Base-by-base conservation (phyloP, 2,797 vertebrate genomes). In the Synaphobranchus kaupii region DNA sequence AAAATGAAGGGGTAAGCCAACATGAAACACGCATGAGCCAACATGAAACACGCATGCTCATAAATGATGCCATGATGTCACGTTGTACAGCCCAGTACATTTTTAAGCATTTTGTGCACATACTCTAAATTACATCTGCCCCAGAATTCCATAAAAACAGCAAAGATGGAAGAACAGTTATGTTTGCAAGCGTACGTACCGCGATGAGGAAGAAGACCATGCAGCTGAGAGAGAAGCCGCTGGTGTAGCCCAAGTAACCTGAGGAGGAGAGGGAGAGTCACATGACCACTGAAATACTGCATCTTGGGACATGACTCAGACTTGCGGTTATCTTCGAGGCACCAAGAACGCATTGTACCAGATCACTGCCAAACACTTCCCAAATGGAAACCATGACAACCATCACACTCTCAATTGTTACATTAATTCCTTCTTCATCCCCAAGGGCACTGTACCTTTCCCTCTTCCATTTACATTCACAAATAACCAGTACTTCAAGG, bases 171-270 rank as follows among this genome's bases (percentile, higher is more conserved):
- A n/a, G 25, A 8, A 71, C 68, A 71, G 39, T 20, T 22, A 20
- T 44, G 22, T 81, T 81, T 15, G 12, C 44, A 81, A 8, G n/a
- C 15, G n/a, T 28, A 96, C 98, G 95, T 95, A 99, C 98, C 89
- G 97, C 93, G 87, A 98, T 94, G 82, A 99, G 96, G 94, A 99
- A 99, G 96, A 99, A 99, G 87, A 97, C 96, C 98, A 99, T 99
- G 92, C 98, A 99, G 95, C 96, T 97, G 90, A 99, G 96, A n/a
- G 98, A 99, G 95, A 99, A 99, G 63, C 98, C 98, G 0, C 98
- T 99, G 93, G 98, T 96, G 28, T 99, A 99, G 87, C 98, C 98
- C 50, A 99, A 94, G 94, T 48, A 94, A 95, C 92, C 94, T 94
- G 81, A 94, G 94, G n/a, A 84, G 94, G 94, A 89, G 87, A 95